Evolutionary conservation across 35 echinoderm and acorn worm species (phyloP), one percentile per base, ranked within the genome.

Genomic region (Holothuria glaberrima): DNA sequence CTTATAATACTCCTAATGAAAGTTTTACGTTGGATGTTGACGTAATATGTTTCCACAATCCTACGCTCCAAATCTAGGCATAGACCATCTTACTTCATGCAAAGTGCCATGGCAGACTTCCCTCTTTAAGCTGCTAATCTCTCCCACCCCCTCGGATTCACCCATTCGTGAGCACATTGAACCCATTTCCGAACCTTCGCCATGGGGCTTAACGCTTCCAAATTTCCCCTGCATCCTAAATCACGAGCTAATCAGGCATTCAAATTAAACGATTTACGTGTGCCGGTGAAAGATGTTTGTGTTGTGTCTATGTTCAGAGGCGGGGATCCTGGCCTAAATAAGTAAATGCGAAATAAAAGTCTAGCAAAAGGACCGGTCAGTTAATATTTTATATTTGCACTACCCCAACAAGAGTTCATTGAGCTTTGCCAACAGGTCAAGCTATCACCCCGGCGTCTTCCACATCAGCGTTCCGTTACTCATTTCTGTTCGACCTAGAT

Each of bases 401-500:
- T 54, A 54, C 50, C 50, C 50, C 50, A 54, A 54, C 50, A n/a
- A 48, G n/a, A 78, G 74, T 78, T 78, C 74, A 48, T 78, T 48
- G 74, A 48, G 74, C 74, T 78, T 78, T 78, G 74, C 27, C 25
- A 30, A 69, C 21, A 48, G 74, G 74, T 48, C 74, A 78, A 50
- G 20, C 38, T 54, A 12, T 54, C 2, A 18, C 20, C 44, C 50
- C 19, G 72, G 4, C 44, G 44, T 46, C 44, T 10, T 46, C 12
- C 16, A 54, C 50, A 14, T 9, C 74, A 52, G 50, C 24, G 74
- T 78, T 78, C 74, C 44, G 36, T 78, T 78, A 78, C 26, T 48
- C 74, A 48, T 78, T 78, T 78, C 74, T 48, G n/a, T 26, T 48
- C 50, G 74, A 78, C 74, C 74, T 41, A 78, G 44, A 48, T 78